Percentiles rank a stretch among this genome's conserved stretches.
These are phyloP conservation scores for Clarias fuscus DNA, from an alignment of 2,797 vertebrate species.

Conservation along the genomic window DNA sequence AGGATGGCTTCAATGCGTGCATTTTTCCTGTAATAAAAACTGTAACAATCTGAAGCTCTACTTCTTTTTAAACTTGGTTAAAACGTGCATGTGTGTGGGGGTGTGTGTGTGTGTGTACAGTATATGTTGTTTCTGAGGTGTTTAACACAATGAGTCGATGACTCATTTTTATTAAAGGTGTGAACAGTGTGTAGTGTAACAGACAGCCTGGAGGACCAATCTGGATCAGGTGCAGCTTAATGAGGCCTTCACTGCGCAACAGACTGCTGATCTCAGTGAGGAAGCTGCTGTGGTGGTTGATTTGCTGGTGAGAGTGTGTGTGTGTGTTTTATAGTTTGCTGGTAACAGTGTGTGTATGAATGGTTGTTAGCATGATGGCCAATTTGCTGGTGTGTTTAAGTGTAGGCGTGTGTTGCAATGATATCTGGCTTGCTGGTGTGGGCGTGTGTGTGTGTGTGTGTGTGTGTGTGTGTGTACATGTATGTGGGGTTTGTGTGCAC, in stretches of 20 bases:
- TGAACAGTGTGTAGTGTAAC: constrained; percentile 53
- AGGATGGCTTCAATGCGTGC: constrained; percentile 73
- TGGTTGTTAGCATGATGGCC: background rate
- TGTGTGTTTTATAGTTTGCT: constrained; percentile 52
- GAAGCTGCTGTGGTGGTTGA: background rate
- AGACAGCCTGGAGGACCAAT: constrained; percentile 35
- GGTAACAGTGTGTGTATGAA: constrained; percentile 60
- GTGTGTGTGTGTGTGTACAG: constrained; percentile 56
- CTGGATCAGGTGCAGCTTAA: constrained; percentile 40
- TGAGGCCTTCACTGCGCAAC: constrained; percentile 17
- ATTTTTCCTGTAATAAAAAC: constrained; percentile 61
- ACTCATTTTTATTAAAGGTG: constrained; percentile 21
- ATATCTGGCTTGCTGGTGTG: constrained; percentile 67
- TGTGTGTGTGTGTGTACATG: constrained; percentile 6
- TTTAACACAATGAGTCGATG: constrained; percentile 54
- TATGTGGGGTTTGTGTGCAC: constrained; percentile 46
- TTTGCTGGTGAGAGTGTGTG: constrained; percentile 11
- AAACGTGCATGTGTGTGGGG: constrained; percentile 44
- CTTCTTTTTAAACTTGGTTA: constrained; percentile 9
- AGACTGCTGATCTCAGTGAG: constrained; percentile 7
- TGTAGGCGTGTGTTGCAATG: constrained; percentile 43
- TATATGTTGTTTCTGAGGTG: constrained; percentile 73
- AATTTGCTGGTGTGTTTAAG: constrained; percentile 62
- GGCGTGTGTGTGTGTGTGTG: constrained; percentile 42
- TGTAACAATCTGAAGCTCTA: constrained; percentile 66